phyloP scores from a whole-genome alignment of 2,113 vertebrate genomes.

The Macquaria australasica region DNA sequence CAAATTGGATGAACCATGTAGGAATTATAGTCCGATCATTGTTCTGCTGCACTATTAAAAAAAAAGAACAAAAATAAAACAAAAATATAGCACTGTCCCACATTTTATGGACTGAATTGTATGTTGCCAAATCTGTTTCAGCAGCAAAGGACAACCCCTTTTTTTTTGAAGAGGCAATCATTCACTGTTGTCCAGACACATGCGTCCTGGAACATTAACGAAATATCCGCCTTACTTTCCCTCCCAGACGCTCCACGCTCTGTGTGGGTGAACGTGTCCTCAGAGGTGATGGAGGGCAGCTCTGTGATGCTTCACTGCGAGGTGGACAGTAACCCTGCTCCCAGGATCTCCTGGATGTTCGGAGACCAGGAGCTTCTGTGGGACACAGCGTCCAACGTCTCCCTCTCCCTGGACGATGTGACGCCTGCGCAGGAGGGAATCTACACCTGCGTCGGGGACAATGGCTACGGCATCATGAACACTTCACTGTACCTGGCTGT shows the following conservation, averaged over 20 bases:
- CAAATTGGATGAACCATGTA: background rate
- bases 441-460: slow-evolving; percentile 91
- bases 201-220: background rate
- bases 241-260: slow-evolving; percentile 85
- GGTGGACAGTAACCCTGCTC: slow-evolving; percentile 90
- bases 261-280: slow-evolving; percentile 89
- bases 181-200: background rate
- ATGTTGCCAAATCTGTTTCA: background rate
- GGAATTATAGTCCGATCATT: background rate
- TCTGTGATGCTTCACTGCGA: slow-evolving; percentile 88
- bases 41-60: background rate
- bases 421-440: slow-evolving; percentile 86
- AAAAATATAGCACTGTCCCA: background rate
- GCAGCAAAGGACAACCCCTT: background rate
- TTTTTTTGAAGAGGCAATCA: background rate
- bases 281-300: slow-evolving; percentile 90
- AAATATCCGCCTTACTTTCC: background rate
- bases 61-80: background rate
- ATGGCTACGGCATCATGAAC: slow-evolving; percentile 89
- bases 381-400: slow-evolving; percentile 85
- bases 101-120: too few relatives aligned
- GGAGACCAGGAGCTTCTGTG: slow-evolving; percentile 85
- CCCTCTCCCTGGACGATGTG: slow-evolving; percentile 86
- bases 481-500: slow-evolving; percentile 89
- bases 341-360: slow-evolving; percentile 89